phyloP scores from a whole-genome alignment of 2,888 invertebrate species.

The Lomographa bimaculata region DNA sequence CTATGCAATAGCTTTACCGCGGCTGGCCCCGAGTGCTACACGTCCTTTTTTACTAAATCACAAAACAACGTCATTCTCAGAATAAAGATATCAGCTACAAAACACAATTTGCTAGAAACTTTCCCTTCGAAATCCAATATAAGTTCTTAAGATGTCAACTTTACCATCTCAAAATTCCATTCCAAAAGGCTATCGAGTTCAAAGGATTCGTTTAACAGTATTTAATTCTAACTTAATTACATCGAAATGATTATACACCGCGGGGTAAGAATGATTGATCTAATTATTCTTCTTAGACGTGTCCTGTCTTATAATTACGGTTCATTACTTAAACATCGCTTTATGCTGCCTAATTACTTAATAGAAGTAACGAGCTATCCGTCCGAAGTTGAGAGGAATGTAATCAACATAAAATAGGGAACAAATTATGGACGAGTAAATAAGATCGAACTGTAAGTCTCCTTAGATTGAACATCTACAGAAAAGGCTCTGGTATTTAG shows the following conservation, averaged over 20 bases:
- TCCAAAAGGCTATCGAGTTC: conserved; percentile 61
- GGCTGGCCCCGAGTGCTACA: too few relatives aligned
- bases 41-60: too few relatives aligned
- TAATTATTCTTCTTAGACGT: conserved; percentile 80
- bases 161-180: conserved; percentile 53
- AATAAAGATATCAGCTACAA: conserved; percentile 15
- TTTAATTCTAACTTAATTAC: conserved; percentile 76
- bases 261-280: conserved; percentile 76
- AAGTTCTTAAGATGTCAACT: conserved; percentile 48
- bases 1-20: too few relatives aligned
- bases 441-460: conserved; percentile 51
- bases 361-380: conserved; percentile 82
- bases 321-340: conserved; percentile 82
- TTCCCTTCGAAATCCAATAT: conserved; percentile 48
- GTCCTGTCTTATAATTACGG: conserved; percentile 82
- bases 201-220: conserved; percentile 65
- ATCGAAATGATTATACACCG: conserved; percentile 78
- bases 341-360: conserved; percentile 81
- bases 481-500: too few relatives aligned
- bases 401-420: conserved; percentile 74
- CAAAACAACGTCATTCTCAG: too few relatives aligned
- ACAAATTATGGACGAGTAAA: conserved; percentile 67
- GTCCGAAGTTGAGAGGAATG: conserved; percentile 72
- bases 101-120: conserved; percentile 23
- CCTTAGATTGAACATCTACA: conserved; percentile 37